Percentiles rank a stretch among this genome's conserved stretches.
phyloP scores from a whole-genome alignment of 1,140 invertebrate genomes.

The Zaprionus gabonicus region DNA sequence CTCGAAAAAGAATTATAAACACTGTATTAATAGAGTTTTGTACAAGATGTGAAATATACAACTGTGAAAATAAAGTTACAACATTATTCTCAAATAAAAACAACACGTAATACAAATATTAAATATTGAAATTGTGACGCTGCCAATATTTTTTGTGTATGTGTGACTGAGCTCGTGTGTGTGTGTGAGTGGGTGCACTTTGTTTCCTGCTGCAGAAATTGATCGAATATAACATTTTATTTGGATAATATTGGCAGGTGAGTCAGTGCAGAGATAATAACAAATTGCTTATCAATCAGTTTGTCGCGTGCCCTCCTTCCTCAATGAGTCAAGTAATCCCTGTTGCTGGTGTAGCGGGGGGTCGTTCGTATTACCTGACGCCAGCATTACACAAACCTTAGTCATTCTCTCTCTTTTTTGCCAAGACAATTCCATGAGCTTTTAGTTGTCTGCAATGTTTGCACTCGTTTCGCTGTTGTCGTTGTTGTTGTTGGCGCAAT shows the following conservation, averaged over 20 bases:
- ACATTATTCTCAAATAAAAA: neutral
- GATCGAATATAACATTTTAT: conserved; percentile 10
- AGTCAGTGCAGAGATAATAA: conserved; percentile 1
- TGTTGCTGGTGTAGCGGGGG: conserved; percentile 2
- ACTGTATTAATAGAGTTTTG: conserved; percentile 1
- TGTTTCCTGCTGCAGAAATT: conserved; percentile 41
- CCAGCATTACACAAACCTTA: conserved; percentile 23
- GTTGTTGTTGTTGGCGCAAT: conserved; percentile 9
- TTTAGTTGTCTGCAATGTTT: conserved; percentile 26
- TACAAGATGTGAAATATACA: conserved; percentile 33
- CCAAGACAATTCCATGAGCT: conserved; percentile 10
- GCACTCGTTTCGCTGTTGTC: conserved; percentile 26
- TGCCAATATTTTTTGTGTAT: conserved; percentile 32
- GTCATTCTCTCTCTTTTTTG: conserved; percentile 27
- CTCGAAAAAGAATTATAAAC: conserved; percentile 1
- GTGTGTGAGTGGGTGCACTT: conserved; percentile 27
- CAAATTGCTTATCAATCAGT: conserved; percentile 19
- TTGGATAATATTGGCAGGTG: conserved; percentile 25
- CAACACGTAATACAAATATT: neutral
- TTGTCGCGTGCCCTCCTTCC: conserved; percentile 23
- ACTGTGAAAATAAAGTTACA: conserved; percentile 6
- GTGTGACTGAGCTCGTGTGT: conserved; percentile 10
- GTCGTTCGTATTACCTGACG: conserved; percentile 6
- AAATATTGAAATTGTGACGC: conserved; percentile 15
- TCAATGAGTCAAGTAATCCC: conserved; percentile 22